Evolutionary conservation across 2,797 vertebrate species (phyloP).

Genomic region (Alca torda): DNA sequence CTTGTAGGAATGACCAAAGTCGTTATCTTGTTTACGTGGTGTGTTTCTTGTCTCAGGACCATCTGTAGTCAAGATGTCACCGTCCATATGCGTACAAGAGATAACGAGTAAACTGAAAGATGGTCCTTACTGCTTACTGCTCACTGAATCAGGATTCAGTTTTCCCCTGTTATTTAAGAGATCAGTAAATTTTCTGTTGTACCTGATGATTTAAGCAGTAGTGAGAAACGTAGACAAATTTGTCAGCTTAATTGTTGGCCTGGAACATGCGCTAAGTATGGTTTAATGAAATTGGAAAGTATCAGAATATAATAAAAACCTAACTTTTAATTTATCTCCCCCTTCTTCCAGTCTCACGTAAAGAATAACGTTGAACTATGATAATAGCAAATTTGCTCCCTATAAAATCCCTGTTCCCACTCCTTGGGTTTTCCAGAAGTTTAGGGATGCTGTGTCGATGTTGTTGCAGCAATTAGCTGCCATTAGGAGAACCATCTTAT

Average conservation of each 20-base stretch:
- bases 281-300: background rate
- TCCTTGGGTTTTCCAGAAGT: background rate
- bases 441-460: background rate
- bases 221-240: background rate
- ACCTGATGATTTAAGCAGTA: background rate
- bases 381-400: background rate
- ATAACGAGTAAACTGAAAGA: background rate
- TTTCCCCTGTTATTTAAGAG: background rate
- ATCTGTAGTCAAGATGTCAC: background rate
- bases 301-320: background rate
- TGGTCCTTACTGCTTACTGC: background rate
- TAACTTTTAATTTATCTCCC: background rate
- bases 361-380: background rate
- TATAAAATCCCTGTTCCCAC: background rate
- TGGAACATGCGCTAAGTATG: background rate
- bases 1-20: background rate
- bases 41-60: background rate
- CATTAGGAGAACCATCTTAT: background rate
- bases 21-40: background rate
- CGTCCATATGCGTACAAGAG: background rate
- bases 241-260: background rate
- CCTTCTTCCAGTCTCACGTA: background rate
- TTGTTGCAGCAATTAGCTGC: background rate
- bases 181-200: background rate
- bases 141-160: background rate